phyloP scores from a whole-genome alignment of 2,797 vertebrate species.

The Melanotaenia parkinsoni region DNA sequence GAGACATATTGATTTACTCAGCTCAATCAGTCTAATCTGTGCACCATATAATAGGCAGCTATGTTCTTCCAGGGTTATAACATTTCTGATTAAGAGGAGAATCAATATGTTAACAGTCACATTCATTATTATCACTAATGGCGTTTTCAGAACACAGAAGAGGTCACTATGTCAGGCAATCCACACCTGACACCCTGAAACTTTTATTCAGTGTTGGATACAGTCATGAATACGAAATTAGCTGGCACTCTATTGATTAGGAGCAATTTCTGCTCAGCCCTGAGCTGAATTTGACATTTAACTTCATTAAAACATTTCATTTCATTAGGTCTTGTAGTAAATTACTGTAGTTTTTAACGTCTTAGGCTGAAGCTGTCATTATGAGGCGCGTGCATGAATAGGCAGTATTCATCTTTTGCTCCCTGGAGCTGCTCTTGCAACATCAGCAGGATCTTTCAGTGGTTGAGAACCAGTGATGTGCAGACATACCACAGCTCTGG shows the following conservation, averaged over 20 bases:
- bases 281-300: constrained; percentile 44
- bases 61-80: constrained; percentile 31
- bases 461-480: constrained; percentile 12
- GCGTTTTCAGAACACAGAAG: constrained; percentile 34
- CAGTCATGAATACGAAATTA: constrained; percentile 58
- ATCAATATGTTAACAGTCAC: constrained; percentile 49
- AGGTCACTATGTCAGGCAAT: constrained; percentile 31
- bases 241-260: constrained; percentile 47
- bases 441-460: constrained; percentile 18
- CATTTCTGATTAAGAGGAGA: constrained; percentile 58
- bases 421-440: constrained; percentile 28
- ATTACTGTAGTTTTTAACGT: constrained; percentile 23
- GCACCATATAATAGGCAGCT: constrained; percentile 22
- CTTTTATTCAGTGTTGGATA: constrained; percentile 59
- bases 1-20: constrained; percentile 41
- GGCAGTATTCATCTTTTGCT: constrained; percentile 8
- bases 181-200: constrained; percentile 45
- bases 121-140: constrained; percentile 58
- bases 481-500: constrained; percentile 10
- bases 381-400: neutral
- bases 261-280: constrained; percentile 34
- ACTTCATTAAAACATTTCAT: constrained; percentile 43
- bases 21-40: constrained; percentile 37
- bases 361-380: constrained; percentile 24
- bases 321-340: constrained; percentile 23